Evolutionary conservation across 1,140 invertebrate genomes (phyloP), one percentile per base, ranked within the genome.

Genomic region (Charaxes varanes): DNA sequence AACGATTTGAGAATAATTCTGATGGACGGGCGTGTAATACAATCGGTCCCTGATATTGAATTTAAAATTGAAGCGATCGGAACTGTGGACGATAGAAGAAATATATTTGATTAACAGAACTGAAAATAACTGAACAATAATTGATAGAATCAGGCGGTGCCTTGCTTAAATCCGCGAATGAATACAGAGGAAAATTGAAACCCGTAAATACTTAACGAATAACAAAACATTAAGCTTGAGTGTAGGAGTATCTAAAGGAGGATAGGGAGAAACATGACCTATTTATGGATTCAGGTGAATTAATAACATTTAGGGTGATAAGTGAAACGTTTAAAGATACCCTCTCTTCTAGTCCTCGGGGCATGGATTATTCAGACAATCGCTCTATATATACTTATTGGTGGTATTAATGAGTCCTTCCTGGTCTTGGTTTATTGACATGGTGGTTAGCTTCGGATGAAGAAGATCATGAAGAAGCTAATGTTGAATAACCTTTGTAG

Each of bases 191-290:
- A n/a, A n/a, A n/a, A n/a, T n/a, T n/a, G n/a, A n/a, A n/a, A n/a
- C n/a, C n/a, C n/a, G n/a, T n/a, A n/a, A n/a, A n/a, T n/a, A n/a
- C n/a, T n/a, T n/a, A n/a, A n/a, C n/a, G n/a, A n/a, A n/a, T n/a
- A n/a, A n/a, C n/a, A n/a, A n/a, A n/a, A n/a, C n/a, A 98, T 68
- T 94, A 97, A 84, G 90, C 92, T 0, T 98, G 96, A 96, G 90
- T 96, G 0, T 98, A 96, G 97, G 93, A 97, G 68, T 98, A 97
- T 81, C 91, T 93, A 10, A 88, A 90, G 38, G 93, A 91, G 37
- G 90, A 93, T 69, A 95, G 92, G 16, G 88, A 87, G 35, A 94
- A 93, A 65, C 95, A 97, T 82, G 92, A 95, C 65, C 84, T 96
- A 11, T 95, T 92, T 65, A 95, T 97, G 93, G 94, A 97, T 76